Evolutionary conservation across 2,113 vertebrate genomes (phyloP).

Genomic region (Colius striatus): DNA sequence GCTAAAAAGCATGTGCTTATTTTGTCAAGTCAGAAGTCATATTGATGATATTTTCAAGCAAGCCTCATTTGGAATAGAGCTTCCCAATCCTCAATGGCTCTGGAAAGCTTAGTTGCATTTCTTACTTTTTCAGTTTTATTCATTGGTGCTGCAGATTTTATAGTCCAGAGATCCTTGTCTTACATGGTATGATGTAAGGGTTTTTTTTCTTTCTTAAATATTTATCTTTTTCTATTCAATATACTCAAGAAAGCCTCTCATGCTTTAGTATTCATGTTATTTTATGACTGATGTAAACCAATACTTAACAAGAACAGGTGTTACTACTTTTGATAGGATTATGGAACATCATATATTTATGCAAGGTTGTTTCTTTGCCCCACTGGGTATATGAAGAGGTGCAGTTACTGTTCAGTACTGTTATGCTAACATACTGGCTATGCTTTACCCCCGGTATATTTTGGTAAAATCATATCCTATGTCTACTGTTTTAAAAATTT

Average conservation of each 20-base stretch:
- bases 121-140: background rate
- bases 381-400: background rate
- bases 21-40: background rate
- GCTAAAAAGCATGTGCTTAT: background rate
- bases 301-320: background rate
- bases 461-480: background rate
- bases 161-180: background rate
- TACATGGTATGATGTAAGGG: rapidly evolving
- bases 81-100: background rate
- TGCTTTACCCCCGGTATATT: background rate
- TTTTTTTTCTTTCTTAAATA: background rate
- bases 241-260: background rate
- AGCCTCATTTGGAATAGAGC: background rate
- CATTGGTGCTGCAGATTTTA: background rate
- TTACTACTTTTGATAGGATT: background rate
- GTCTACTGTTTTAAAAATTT: background rate
- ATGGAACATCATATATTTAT: background rate
- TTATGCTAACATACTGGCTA: background rate
- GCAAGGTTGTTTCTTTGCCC: background rate
- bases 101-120: background rate
- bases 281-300: background rate
- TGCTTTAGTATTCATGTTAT: background rate
- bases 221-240: background rate
- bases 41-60: background rate
- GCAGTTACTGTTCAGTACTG: background rate